Base-by-base conservation (phyloP, 2,888 invertebrate species). In the Prosopocoilus inquinatus region DNA sequence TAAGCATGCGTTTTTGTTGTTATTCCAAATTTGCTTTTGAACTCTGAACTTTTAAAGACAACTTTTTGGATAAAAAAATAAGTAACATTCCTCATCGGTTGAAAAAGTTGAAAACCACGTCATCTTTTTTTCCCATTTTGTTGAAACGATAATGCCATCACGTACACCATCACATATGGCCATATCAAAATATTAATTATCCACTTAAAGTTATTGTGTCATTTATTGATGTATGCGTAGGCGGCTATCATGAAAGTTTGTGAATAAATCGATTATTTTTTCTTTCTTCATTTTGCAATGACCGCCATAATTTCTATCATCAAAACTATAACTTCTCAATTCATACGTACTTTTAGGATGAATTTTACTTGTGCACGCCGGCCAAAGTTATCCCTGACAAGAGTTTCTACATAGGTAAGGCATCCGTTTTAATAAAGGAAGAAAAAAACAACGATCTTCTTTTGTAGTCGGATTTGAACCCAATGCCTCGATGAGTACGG, bases 281-380 rank as follows among this genome's bases (percentile, higher is more conserved):
- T 28, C 3, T 28, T 28, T 1, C 4, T 28, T 28, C 20, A 20
- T 20, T 20, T 20, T 20, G 20, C 1, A 20, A 20, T 2, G 20
- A 20, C 20, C 20, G 7, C 20, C 5, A 4, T 4, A 28, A 28
- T 28, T 28, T 28, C 20, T 7, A 28, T 28, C 5, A 5, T 7
- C 5, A 38, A 5, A 38, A 38, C 15, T 51, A 41, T 7, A 45
- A 33, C 16, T 5, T 45, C 11, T 5, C 16, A 2, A 7, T 28
- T 28, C 20, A 28, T 5, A 28, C 20, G 44, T 51, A 33, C 62
- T 87, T 87, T 59, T 80, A 96, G 95, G 89, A 91, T 67, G 96
- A 96, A 74, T 80, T 92, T 9, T 96, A 96, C 73, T 78, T 96
- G 16, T 96, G 96, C 76, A 94, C 95, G 9, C 91, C 95, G 4